Conservation (phyloP, 2,888 invertebrate species). For the Tryphoninae sp. region DNA sequence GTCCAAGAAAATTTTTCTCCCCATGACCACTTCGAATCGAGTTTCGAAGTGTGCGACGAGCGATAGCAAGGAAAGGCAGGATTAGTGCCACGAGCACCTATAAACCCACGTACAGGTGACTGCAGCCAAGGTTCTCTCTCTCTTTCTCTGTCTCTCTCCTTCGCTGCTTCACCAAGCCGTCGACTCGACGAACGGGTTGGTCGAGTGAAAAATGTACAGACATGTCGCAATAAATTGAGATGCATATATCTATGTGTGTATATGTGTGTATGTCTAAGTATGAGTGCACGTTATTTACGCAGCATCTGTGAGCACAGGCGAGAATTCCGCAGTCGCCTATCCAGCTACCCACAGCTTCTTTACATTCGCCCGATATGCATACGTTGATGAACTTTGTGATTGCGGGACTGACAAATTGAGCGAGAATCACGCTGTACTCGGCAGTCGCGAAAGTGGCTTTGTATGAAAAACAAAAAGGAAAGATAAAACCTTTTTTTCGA, state of each 20-base stretch:
- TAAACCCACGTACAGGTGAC: slow-evolving; percentile 52
- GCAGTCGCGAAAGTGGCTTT: background rate
- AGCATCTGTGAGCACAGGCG: slow-evolving; percentile 3
- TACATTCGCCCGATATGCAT: slow-evolving; percentile 4
- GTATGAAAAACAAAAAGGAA: background rate
- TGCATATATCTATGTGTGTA: slow-evolving; percentile 26
- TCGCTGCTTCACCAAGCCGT: slow-evolving; percentile 35
- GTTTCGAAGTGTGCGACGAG: slow-evolving; percentile 31
- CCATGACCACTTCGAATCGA: slow-evolving; percentile 22
- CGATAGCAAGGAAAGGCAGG: slow-evolving; percentile 6
- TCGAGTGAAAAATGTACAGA: slow-evolving; percentile 59
- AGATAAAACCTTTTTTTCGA: background rate
- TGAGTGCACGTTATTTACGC: background rate
- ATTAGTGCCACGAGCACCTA: slow-evolving; percentile 31
- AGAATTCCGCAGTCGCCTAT: slow-evolving; percentile 22
- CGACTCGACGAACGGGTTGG: slow-evolving; percentile 63
- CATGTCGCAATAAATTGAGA: slow-evolving; percentile 59
- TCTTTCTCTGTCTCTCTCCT: background rate
- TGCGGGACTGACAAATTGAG: slow-evolving; percentile 14
- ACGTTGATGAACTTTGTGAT: slow-evolving; percentile 23
- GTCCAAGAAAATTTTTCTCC: slow-evolving; percentile 33
- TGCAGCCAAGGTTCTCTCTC: slow-evolving; percentile 38
- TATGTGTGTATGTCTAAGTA: background rate
- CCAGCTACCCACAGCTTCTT: background rate
- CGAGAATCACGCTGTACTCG: background rate